These are phyloP conservation scores for Electrona antarctica DNA, from an alignment of 2,113 vertebrate genomes.

Conservation along the genomic window DNA sequence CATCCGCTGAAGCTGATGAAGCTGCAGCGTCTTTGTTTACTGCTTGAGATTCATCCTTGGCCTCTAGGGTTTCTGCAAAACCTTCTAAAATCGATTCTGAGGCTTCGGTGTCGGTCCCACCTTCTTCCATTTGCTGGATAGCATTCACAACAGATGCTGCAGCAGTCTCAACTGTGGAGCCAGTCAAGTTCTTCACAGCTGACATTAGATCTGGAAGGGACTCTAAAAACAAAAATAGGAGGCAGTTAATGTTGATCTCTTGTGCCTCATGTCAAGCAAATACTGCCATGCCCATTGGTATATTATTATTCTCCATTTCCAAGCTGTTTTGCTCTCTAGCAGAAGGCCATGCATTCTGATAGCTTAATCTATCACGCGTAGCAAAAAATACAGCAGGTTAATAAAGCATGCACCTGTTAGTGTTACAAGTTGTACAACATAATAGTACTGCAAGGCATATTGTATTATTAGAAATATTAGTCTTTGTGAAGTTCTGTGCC, in stretches of 20 bases:
- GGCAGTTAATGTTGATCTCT: no score
- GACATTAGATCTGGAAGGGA: conserved; percentile 47
- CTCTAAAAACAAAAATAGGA: conserved; percentile 33
- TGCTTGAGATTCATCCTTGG: background rate
- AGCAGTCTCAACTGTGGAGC: conserved; percentile 61
- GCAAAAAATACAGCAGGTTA: no score
- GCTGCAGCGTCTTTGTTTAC: background rate
- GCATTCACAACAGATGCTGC: conserved; percentile 59
- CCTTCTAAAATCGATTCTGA: background rate
- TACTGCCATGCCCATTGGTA: no score
- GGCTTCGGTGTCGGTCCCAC: background rate
- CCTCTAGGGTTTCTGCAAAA: conserved; percentile 7
- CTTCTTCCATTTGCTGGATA: conserved; percentile 34
- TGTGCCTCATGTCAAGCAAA: no score
- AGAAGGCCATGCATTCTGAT: no score
- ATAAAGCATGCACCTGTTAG: no score
- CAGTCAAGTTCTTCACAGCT: conserved; percentile 53
- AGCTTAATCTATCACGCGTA: no score
- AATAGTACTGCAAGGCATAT: no score
- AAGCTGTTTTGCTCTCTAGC: no score
- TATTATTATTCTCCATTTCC: no score
- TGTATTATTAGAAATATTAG: background rate
- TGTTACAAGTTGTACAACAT: no score
- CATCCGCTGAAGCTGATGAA: conserved; percentile 14
- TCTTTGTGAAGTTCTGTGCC: background rate